These are phyloP conservation scores for Lasioglossum morio DNA, from an alignment of 2,888 invertebrate species.

Conservation along the genomic window DNA sequence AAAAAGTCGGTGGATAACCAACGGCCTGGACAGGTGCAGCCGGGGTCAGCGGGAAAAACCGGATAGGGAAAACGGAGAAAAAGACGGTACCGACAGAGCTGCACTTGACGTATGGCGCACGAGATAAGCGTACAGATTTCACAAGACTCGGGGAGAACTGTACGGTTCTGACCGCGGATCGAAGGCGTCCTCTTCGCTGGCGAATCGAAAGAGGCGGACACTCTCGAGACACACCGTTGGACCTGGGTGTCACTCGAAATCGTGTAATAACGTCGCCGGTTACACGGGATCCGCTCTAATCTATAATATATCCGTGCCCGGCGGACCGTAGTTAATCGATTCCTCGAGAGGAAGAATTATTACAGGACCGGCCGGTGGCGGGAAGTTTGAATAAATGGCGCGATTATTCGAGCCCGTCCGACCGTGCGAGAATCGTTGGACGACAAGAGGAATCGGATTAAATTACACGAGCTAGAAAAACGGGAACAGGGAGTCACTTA, in stretches of 20 bases:
- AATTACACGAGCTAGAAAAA: conserved; percentile 53
- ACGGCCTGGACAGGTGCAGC: conserved; percentile 55
- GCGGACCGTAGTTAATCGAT: conserved; percentile 57
- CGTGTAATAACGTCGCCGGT: conserved; percentile 40
- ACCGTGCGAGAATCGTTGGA: conserved; percentile 7
- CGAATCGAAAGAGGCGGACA: conserved; percentile 16
- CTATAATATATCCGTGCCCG: conserved; percentile 23
- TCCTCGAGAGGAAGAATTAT: conserved; percentile 43
- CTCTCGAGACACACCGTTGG: conserved; percentile 53
- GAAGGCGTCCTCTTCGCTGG: conserved; percentile 44
- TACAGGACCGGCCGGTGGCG: conserved; percentile 7
- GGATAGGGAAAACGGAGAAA: conserved; percentile 58
- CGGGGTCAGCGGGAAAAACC: conserved; percentile 57
- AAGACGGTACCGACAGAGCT: conserved; percentile 55
- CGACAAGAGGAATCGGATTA: conserved; percentile 49
- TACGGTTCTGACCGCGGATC: conserved; percentile 58
- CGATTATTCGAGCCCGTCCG: conserved; percentile 29
- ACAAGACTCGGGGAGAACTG: conserved; percentile 49
- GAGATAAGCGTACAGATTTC: conserved; percentile 70
- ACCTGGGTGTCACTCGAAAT: conserved; percentile 27
- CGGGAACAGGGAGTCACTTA: conserved; percentile 43
- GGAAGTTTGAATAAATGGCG: conserved; percentile 25
- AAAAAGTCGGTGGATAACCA: conserved; percentile 57
- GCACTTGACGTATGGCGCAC: conserved; percentile 66
- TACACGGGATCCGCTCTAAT: conserved; percentile 18